Evolutionary conservation across 64 coral and sea anemone genomes (phyloP), one percentile per base, ranked within the genome.

Genomic region (Cladopsammia gracilis): DNA sequence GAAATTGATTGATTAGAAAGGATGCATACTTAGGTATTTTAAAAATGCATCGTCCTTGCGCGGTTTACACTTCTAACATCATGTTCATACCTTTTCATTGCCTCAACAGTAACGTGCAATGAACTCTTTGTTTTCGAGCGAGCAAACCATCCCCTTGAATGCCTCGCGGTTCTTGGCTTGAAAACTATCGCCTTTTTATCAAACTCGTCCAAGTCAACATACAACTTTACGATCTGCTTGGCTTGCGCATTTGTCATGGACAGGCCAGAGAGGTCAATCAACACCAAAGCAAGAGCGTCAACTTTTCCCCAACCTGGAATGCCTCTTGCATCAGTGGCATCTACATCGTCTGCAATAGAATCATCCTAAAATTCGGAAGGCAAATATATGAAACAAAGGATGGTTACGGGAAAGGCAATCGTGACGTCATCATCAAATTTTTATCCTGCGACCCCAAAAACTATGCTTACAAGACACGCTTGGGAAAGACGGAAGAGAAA

Each of bases 221-320:
- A 11, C 61, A 64, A 18, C 61, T 64, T 11, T 18, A 88, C 58
- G 1, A 94, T 64, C 18, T 83, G 57, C 4, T 82, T 25, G 4
- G 85, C 92, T 52, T 94, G 92, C 0, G 25, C 5, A 25, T 94
- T 98, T 6, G 57, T 47, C 25, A 85, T 20, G 7, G 58, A 77
- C 51, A 57, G 58, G 15, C 78, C 13, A 97, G 23, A 58, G 87
- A 76, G 16, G 77, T 19, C 54, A 90, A 62, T 51, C 79, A 87
- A 64, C 12, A 6, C 15, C 10, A 50, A 73, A 54, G 87, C 91
- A 15, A 87, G 66, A 47, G 25, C 68, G 5, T 83, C 15, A 6
- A 94, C 92, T 58, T 94, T 59, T 14, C 20, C 85, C 61, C 53
- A 94, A 3, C 92, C 84, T 5, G 6, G 45, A 18, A 94, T 62